Evolutionary conservation across 1,140 invertebrate genomes (phyloP), one percentile per base, ranked within the genome.

Genomic region (Idris sp.): DNA sequence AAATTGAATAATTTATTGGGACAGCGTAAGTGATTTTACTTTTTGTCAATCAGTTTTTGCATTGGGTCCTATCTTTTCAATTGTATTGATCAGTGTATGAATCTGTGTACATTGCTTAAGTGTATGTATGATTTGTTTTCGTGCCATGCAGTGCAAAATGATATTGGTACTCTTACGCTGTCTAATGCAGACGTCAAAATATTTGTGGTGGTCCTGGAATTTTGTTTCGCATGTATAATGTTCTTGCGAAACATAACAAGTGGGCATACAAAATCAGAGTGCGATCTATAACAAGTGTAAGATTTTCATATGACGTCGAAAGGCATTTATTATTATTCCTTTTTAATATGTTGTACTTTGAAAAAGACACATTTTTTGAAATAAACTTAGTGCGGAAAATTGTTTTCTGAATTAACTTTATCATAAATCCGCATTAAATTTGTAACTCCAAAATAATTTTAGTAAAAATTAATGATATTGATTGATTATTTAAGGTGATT

Each of bases 1-100:
- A 74, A 68, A 74, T 68, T 56, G 49, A 74, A 19, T 74, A 62
- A 67, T 74, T 74, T 74, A 67, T 74, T 68, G 36, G 28, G 56
- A 30, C 62, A 74, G 48, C 41, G 61, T 54, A 59, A 59, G 44
- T 8, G 28, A 30, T 18, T 53, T n/a, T n/a, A 2, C 19, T 1
- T 48, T 30, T 35, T 15, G 15, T 51, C 53, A n/a, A n/a, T 35
- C 31, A 2, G 35, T 64, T 43, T 72, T 64, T 58, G 46, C 16
- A 36, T 56, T 49, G 28, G 11, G 14, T 44, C 22, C 18, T 56
- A 22, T 26, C 14, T 13, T 8, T 28, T 49, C 22, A 11, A 10
- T 33, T 33, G 9, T 4, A n/a, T 10, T 10, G 30, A 2, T 4
- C 11, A 4, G 30, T 33, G 8, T 4, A 10, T 33, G 30, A n/a